Base-by-base conservation (phyloP, 1,140 invertebrate species). In the Octopus sinensis region DNA sequence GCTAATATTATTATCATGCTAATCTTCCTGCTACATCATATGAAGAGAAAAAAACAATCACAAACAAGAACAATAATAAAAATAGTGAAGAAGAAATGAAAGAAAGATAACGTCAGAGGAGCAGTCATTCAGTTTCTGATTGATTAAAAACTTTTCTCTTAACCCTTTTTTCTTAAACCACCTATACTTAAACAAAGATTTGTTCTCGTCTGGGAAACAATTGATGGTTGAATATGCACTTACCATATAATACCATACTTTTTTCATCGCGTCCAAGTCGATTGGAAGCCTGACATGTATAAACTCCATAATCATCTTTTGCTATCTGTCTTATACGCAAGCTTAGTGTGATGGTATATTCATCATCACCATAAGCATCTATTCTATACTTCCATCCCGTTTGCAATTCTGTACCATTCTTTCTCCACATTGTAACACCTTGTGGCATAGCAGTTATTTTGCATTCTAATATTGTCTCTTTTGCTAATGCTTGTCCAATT, bases 251-350 rank as follows among this genome's bases (percentile, higher is more conserved):
- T 86, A 95, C 92, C 82, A 97, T 92, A 13, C 94, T 95, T 80
- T 95, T 95, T 90, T 96, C 95, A 68, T 95, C 95, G 87, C 93
- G 94, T 80, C 96, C 96, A 68, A 97, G 91, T 17, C 95, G 96
- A 90, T 97, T 97, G 80, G 95, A 95, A 80, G 95, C 95, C 68
- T 96, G 94, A 88, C 96, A 97, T 88, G 95, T 95, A 92, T 97
- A 97, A 79, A 95, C 95, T 43, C 96, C 96, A 84, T 95, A 94
- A 90, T 97, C 96, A 52, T 93, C 92, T 80, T 93, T 91, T 5
- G 93, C 92, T 90, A 97, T 96, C 87, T 93, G 93, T 85, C 93
- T 92, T 86, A 97, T 96, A 71, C 94, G 92, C 82, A 97, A 92
- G 92, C 93, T 93, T 94, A 97, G 96, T 83, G 93, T 93, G 76